phyloP scores from a whole-genome alignment of 2,888 invertebrate species.

The Folsomia manolachei region DNA sequence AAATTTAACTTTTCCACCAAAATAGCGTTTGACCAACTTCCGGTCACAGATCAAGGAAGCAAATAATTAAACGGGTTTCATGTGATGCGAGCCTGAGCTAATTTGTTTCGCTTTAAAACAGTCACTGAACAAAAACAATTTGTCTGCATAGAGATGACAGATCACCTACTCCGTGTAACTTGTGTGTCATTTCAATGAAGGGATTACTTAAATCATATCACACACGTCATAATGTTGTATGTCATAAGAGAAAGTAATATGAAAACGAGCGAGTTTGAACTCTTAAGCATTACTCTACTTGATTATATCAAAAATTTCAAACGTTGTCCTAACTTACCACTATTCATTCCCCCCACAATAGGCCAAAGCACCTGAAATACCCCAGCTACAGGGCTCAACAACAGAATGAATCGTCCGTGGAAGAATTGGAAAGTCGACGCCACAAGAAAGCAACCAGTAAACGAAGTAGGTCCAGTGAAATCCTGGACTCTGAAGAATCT shows the following conservation, averaged over 20 bases:
- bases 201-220: too few relatives aligned
- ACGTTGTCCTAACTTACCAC: background rate
- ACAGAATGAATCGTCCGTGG: background rate
- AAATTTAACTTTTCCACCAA: too few relatives aligned
- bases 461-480: background rate
- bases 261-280: too few relatives aligned
- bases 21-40: too few relatives aligned
- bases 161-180: background rate
- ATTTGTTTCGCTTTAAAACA: background rate
- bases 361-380: slow-evolving; percentile 1
- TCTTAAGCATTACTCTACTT: too few relatives aligned
- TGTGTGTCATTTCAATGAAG: too few relatives aligned
- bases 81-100: background rate
- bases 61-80: background rate
- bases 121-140: background rate
- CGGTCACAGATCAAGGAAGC: background rate
- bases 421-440: background rate
- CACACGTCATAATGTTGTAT: too few relatives aligned
- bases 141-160: background rate
- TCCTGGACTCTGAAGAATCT: background rate
- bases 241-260: background rate
- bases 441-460: background rate
- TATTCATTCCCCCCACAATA: background rate
- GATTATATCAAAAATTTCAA: too few relatives aligned
- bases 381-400: background rate